Percentiles rank a stretch among this genome's conserved stretches.
These are phyloP conservation scores for Eupithecia centaureata DNA, from an alignment of 2,888 invertebrate genomes.

Conservation along the genomic window DNA sequence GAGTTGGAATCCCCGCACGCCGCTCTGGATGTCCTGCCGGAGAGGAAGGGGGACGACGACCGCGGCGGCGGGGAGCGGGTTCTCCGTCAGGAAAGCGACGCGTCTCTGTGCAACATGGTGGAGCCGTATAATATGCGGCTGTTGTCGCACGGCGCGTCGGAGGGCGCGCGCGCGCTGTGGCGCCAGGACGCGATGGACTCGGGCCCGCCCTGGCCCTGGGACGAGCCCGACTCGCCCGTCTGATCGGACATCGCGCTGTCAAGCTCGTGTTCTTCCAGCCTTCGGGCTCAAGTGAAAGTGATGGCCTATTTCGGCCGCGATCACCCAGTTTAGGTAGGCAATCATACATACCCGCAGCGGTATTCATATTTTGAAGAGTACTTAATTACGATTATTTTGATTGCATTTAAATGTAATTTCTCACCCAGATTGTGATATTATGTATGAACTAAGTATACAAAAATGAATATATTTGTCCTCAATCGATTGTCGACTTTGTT, in stretches of 20 bases:
- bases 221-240: slow-evolving; percentile 78
- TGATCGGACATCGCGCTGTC: slow-evolving; percentile 51
- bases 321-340: slow-evolving; percentile 40
- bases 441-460: slow-evolving; percentile 53
- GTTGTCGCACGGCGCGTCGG: slow-evolving; percentile 65
- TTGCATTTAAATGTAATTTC: slow-evolving; percentile 69
- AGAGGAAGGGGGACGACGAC: slow-evolving; percentile 52
- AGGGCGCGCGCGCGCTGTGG: slow-evolving; percentile 72
- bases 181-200: slow-evolving; percentile 79
- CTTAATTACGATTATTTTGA: slow-evolving; percentile 52
- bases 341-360: slow-evolving; percentile 30
- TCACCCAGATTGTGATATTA: slow-evolving; percentile 67
- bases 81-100: slow-evolving; percentile 53
- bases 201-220: slow-evolving; percentile 79
- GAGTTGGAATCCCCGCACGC: slow-evolving; percentile 68
- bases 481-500: slow-evolving; percentile 26
- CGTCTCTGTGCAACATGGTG: slow-evolving; percentile 68
- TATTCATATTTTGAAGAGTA: slow-evolving; percentile 41
- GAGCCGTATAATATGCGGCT: slow-evolving; percentile 79
- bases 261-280: slow-evolving; percentile 27
- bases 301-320: slow-evolving; percentile 25
- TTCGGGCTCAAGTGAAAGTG: slow-evolving; percentile 14
- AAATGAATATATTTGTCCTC: slow-evolving; percentile 47
- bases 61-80: slow-evolving; percentile 46
- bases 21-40: slow-evolving; percentile 66